Evolutionary conservation across 92 coral and sea anemone species (phyloP), one percentile per base, ranked within the genome.

Genomic region (Scolanthus callimorphus): DNA sequence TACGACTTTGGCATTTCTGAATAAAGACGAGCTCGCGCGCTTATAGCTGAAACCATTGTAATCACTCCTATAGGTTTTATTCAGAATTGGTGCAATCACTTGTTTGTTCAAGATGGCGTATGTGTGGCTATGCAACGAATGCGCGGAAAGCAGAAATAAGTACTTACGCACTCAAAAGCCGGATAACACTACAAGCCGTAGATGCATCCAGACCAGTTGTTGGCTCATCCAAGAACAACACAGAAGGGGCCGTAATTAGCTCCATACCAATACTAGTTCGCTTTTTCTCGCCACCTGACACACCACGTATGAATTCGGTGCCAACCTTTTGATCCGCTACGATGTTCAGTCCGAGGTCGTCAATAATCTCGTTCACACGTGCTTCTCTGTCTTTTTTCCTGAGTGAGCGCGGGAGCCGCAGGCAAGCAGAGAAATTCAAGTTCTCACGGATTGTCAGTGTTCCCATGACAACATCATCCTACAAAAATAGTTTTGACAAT

Each of bases 401-500:
- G 39, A 78, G 72, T 20, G 79, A 24, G 31, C 83, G 52, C 1
- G 96, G 95, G 24, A 91, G 95, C 15, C 97, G 78, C 22, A 91
- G 61, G 1, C 95, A 67, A 25, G 97, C 97, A 1, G 97, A 91
- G 77, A 91, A 91, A 47, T 77, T 68, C 34, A 91, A 60, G 71
- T 91, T 91, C 46, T 91, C 97, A 27, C 96, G 83, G 31, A 91
- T 91, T 39, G 97, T 87, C 41, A 91, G 60, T 20, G 95, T 79
- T 12, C 96, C 97, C 97, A 87, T 87, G 44, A 91, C 88, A 45
- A 87, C 97, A 76, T 91, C 97, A 69, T 91, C 91, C 97, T 91
- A 37, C 44, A 31, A 39, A 20, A 15, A 8, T 34, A 15, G 6
- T 34, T 34, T 15, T 34, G 41, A 34, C 6, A 34, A 34, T 34